phyloP scores from a whole-genome alignment of 2,888 invertebrate genomes.

The Adineta ricciae region DNA sequence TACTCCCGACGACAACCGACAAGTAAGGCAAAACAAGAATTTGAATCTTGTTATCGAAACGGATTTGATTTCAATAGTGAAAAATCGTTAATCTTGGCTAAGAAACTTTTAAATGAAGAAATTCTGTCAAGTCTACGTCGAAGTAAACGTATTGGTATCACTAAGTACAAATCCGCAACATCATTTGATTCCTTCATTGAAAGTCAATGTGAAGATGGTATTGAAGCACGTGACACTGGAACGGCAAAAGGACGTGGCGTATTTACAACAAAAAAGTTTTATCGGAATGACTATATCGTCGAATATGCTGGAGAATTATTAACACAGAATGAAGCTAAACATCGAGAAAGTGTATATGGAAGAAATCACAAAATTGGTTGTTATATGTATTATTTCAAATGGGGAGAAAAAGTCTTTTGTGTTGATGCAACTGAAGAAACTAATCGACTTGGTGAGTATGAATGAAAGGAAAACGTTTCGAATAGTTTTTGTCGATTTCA shows the following conservation, averaged over 20 bases:
- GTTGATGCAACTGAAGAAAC: slow-evolving; percentile 90
- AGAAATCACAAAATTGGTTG: slow-evolving; percentile 70
- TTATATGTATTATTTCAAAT: slow-evolving; percentile 96
- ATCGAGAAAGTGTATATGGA: slow-evolving; percentile 71
- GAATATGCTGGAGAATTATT: slow-evolving; percentile 91
- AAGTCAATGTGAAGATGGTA: slow-evolving; percentile 29
- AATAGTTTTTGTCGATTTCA: neutral
- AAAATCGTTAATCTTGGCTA: neutral
- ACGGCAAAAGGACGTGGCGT: slow-evolving; percentile 80
- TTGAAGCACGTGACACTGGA: slow-evolving; percentile 23
- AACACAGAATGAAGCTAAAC: slow-evolving; percentile 67
- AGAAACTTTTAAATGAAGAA: neutral
- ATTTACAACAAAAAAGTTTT: slow-evolving; percentile 67
- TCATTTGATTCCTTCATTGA: slow-evolving; percentile 23
- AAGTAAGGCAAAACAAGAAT: neutral
- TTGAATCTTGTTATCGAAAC: neutral
- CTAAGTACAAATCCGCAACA: neutral
- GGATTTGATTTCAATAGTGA: neutral
- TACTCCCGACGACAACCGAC: neutral
- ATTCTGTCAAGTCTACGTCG: neutral
- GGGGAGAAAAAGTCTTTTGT: slow-evolving; percentile 76
- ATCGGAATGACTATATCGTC: slow-evolving; percentile 83
- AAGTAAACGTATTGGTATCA: neutral
- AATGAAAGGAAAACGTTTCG: neutral
- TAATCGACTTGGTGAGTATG: slow-evolving; percentile 58